These are phyloP conservation scores for Pemphigus obesinymphae DNA, from an alignment of 1,140 invertebrate species.

Conservation along the genomic window DNA sequence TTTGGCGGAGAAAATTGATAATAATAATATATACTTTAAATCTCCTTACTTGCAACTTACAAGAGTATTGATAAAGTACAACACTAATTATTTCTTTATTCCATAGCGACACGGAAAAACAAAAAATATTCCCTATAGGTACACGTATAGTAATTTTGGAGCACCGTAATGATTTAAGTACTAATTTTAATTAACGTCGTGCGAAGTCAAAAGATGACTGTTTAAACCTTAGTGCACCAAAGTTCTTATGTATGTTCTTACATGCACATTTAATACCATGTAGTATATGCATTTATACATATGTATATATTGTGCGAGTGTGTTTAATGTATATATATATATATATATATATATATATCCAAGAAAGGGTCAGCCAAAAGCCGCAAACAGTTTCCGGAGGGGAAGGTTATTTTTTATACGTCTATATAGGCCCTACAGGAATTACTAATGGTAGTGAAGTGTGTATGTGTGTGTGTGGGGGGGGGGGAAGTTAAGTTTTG, in stretches of 20 bases:
- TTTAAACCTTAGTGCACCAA: neutral
- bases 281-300: neutral
- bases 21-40: too few relatives aligned
- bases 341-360: neutral
- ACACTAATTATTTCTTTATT: too few relatives aligned
- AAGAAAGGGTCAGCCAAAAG: conserved; percentile 2
- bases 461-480: neutral
- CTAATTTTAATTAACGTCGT: neutral
- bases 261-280: too few relatives aligned
- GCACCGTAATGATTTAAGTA: neutral
- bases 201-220: neutral
- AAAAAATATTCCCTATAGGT: too few relatives aligned
- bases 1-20: too few relatives aligned
- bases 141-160: too few relatives aligned
- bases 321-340: conserved; percentile 59
- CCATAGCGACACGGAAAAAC: too few relatives aligned
- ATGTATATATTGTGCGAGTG: neutral
- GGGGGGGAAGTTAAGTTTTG: conserved; percentile 16
- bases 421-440: neutral
- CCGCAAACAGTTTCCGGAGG: neutral
- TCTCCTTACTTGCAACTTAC: too few relatives aligned
- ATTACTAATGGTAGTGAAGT: conserved; percentile 8
- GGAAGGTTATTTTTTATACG: neutral
- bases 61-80: too few relatives aligned
- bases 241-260: neutral